Evolutionary conservation across 2,888 invertebrate genomes (phyloP).

Genomic region (Cremastinae sp.): DNA sequence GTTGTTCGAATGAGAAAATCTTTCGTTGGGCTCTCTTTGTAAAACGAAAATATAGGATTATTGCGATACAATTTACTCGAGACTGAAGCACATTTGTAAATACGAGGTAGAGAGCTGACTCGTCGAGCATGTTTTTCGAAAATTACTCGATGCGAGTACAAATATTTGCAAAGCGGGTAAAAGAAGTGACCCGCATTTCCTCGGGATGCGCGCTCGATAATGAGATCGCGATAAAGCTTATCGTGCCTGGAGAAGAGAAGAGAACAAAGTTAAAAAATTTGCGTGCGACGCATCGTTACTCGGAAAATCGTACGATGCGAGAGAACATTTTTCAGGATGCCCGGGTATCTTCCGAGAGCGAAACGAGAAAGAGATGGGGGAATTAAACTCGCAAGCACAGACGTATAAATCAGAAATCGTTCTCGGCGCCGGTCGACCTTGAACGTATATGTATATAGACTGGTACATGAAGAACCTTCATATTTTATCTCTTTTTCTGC

Average conservation of each 20-base stretch:
- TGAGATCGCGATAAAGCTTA: constrained; percentile 7
- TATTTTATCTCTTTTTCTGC: neutral
- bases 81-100: too few species aligned
- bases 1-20: too few species aligned
- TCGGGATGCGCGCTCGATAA: constrained; percentile 10
- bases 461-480: constrained; percentile 12
- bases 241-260: neutral
- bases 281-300: constrained; percentile 13
- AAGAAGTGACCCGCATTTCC: neutral
- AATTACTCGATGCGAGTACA: too few species aligned
- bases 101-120: too few species aligned
- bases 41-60: too few species aligned
- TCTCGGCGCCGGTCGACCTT: constrained; percentile 50
- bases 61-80: too few species aligned
- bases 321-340: constrained; percentile 15
- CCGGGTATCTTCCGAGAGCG: constrained; percentile 10
- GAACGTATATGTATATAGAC: constrained; percentile 49
- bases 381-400: neutral
- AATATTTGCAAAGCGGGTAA: neutral
- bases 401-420: constrained; percentile 17
- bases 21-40: too few species aligned
- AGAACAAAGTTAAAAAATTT: neutral
- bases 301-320: constrained; percentile 22
- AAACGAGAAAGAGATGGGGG: neutral
- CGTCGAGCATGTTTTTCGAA: too few species aligned